Base-by-base conservation (phyloP, 1,140 invertebrate species). In the Aricia agestis region DNA sequence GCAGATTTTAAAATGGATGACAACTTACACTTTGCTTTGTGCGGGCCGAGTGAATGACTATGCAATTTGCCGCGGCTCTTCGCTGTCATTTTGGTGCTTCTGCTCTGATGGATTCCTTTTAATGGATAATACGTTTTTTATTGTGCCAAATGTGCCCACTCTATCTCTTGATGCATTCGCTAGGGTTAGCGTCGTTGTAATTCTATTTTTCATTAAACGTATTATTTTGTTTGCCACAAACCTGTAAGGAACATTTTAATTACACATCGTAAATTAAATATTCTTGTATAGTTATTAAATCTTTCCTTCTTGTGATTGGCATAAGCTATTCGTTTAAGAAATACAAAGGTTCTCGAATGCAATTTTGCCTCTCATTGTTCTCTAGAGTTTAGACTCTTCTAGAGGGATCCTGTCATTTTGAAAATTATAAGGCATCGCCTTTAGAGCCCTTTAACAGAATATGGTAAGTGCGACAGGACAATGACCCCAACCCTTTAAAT, bases 1-100 rank as follows among this genome's bases (percentile, higher is more conserved):
- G 36, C 32, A 69, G 78, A 82, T 85, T 87, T 87, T 84, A 85
- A 87, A 87, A 87, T 82, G 85, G 80, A 87, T 83, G 82, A 85
- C 83, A 85, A 79, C 73, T 81, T 72, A 77, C 71, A 76, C 76
- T 82, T 74, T 81, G 85, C 84, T 86, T 86, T 86, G 84, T 83
- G 73, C 77, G 71, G 73, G 58, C 74, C 73, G 69, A 71, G 72
- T 79, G 81, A 83, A 78, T 84, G 83, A 84, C 78, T 76, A 75
- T 76, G 83, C 81, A 83, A 84, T 85, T 83, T 83, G 78, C 78
- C 75, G 72, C 69, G 52, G 67, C 74, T 71, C 76, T 75, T 66
- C 18, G 52, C 74, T 76, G 75, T 77, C 79, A 78, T 75, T 76
- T 76, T 42, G 59, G 36, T 69, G 66, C 58, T 69, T 69, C 31